A percentile compares a stretch with the other conserved stretches of the same genome.
Evolutionary conservation across 2,888 invertebrate species (phyloP).

Genomic region (Drosophila fungiperda): DNA sequence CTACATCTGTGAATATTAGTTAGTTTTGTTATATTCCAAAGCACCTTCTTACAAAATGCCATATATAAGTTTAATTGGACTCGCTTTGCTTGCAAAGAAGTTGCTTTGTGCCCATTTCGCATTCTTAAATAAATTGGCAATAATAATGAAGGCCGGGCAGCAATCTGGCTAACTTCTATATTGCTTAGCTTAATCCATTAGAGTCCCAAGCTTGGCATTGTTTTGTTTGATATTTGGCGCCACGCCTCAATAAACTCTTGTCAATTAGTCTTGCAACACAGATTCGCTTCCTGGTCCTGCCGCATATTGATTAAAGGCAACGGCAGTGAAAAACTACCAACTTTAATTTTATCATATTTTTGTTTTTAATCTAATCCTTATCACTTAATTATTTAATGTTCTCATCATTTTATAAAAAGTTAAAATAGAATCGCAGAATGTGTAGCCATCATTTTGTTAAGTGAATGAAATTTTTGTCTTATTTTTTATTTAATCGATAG

Average conservation of each 20-base stretch:
- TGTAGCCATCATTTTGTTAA: neutral
- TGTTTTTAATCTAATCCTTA: neutral
- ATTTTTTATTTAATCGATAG: neutral
- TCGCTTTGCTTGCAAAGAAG: neutral
- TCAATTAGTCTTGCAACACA: conserved; percentile 38
- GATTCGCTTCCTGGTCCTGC: conserved; percentile 8
- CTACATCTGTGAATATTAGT: neutral
- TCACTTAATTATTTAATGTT: neutral
- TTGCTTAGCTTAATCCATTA: conserved; percentile 33
- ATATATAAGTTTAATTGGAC: neutral
- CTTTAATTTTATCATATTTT: neutral
- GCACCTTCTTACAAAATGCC: conserved; percentile 1
- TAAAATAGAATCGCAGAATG: neutral
- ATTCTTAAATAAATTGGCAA: conserved; percentile 41
- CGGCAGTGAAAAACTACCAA: conserved; percentile 16
- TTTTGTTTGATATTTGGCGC: conserved; percentile 28
- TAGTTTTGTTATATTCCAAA: neutral
- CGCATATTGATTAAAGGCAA: conserved; percentile 36
- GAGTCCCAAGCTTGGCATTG: conserved; percentile 8
- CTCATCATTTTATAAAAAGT: neutral
- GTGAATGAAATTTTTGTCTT: neutral
- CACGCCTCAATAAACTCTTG: conserved; percentile 25
- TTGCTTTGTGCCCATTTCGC: conserved; percentile 26
- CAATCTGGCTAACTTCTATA: conserved; percentile 31
- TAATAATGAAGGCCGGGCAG: conserved; percentile 33